phyloP scores from a whole-genome alignment of 2,113 vertebrate genomes.

The Passer montanus region DNA sequence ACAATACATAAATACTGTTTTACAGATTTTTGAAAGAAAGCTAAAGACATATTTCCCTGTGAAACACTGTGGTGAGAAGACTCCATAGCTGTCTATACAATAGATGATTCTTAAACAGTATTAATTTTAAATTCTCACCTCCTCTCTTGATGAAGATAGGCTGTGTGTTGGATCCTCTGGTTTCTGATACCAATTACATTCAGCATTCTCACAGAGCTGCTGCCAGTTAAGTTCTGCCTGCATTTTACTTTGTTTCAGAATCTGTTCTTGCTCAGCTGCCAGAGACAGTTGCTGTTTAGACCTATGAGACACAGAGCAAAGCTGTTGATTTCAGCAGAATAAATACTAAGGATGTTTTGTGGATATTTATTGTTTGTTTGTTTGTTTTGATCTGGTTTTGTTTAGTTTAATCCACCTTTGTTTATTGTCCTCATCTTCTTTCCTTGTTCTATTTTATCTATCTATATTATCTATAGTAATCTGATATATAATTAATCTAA shows the following conservation, averaged over 20 bases:
- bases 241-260: conserved; percentile 74
- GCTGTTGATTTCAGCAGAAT: neutral
- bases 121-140: conserved; percentile 70
- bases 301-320: conserved; percentile 59
- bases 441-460: neutral
- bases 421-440: neutral
- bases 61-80: neutral
- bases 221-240: conserved; percentile 83
- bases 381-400: neutral
- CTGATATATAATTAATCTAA: no score
- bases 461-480: no score
- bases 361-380: neutral
- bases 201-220: conserved; percentile 70
- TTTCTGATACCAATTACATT: conserved; percentile 68
- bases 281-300: conserved; percentile 78
- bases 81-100: neutral
- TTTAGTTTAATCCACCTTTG: neutral
- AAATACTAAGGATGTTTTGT: neutral
- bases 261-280: conserved; percentile 70
- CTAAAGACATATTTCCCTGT: neutral
- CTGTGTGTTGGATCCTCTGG: conserved; percentile 78
- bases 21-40: neutral
- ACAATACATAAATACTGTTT: neutral
- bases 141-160: conserved; percentile 71
- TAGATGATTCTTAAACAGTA: neutral